Evolutionary conservation across 2,797 vertebrate species (phyloP).

Genomic region (Myotis vivesi): DNA sequence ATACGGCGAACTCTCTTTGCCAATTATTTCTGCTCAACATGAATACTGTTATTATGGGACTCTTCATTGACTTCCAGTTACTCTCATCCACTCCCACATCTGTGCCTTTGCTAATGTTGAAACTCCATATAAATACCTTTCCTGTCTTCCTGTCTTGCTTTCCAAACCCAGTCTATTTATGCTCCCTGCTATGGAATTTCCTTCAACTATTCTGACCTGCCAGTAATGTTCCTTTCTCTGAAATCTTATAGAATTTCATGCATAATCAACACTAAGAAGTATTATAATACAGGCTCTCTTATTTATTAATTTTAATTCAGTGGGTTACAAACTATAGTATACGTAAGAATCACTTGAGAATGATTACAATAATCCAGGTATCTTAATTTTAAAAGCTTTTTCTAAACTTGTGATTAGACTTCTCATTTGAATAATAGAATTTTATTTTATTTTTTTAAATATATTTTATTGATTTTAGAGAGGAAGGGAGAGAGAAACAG

Average conservation of each 20-base stretch:
- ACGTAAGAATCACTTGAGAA: background rate
- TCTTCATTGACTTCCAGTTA: background rate
- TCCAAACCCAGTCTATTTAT: background rate
- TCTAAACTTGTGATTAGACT: background rate
- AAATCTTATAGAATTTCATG: background rate
- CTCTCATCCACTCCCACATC: background rate
- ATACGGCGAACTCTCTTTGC: background rate
- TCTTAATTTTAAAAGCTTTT: background rate
- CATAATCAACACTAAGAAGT: background rate
- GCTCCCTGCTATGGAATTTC: background rate
- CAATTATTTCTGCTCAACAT: background rate
- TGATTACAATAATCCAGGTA: background rate
- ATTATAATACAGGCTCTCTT: background rate
- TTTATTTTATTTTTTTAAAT: background rate
- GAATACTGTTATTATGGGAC: background rate
- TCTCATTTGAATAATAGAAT: conserved; percentile 29
- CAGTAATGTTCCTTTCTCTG: background rate
- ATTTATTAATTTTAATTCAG: background rate
- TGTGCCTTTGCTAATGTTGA: background rate
- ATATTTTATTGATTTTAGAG: too few relatives aligned
- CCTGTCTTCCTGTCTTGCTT: background rate
- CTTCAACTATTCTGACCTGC: background rate
- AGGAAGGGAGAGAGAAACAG: too few relatives aligned
- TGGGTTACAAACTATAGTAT: background rate
- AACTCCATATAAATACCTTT: background rate